A percentile compares a stretch with the other conserved stretches of the same genome.
Evolutionary conservation across 1,140 invertebrate genomes (phyloP).

Genomic region (Meloidogyne chitwoodi): DNA sequence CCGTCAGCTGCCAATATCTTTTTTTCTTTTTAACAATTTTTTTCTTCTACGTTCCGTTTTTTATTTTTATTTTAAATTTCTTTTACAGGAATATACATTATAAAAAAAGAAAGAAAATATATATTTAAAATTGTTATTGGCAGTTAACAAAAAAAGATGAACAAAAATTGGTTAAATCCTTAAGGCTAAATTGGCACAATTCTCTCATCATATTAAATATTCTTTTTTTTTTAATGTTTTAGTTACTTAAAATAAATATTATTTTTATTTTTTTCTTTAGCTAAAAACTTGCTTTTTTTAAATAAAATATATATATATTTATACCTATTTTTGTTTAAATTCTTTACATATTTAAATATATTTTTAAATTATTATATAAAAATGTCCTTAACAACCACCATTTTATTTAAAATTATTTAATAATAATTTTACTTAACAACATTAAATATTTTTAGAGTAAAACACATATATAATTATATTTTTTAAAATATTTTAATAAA

Average conservation of each 20-base stretch:
- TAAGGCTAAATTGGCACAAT: background rate
- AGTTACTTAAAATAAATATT: background rate
- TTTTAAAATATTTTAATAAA: background rate
- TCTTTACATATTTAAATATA: background rate
- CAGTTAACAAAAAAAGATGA: background rate
- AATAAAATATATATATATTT: background rate
- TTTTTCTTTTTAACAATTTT: background rate
- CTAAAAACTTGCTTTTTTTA: background rate
- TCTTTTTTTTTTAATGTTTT: background rate
- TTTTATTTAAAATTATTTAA: background rate
- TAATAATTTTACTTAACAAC: background rate
- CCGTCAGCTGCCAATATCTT: background rate
- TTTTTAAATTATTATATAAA: background rate
- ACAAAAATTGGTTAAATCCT: background rate
- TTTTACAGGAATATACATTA: background rate
- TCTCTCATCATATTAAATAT: background rate
- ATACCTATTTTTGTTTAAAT: background rate
- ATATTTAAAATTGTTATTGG: background rate
- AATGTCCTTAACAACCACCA: background rate
- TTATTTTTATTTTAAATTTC: background rate
- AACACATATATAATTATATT: background rate
- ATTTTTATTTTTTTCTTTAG: background rate
- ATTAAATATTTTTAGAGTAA: background rate
- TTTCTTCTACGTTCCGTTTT: background rate
- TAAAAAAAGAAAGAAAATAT: background rate